Evolutionary conservation across 2,797 vertebrate species (phyloP).

Genomic region (Phalloptychus januarius): DNA sequence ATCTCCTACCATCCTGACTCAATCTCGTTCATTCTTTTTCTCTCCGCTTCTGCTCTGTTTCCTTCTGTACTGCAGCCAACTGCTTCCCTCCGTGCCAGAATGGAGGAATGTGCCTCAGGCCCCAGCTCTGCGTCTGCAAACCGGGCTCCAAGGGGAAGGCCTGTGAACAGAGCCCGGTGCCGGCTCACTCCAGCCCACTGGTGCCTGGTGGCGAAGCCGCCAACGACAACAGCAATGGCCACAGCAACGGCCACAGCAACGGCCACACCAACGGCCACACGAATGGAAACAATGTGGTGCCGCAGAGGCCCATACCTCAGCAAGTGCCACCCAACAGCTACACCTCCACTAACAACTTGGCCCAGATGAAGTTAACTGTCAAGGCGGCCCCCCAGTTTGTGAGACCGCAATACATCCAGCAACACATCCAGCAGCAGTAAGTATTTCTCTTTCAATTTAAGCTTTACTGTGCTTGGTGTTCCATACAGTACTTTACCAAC

Average conservation of each 20-base stretch:
- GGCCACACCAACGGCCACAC: constrained; percentile 63
- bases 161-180: constrained; percentile 85
- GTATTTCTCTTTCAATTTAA: constrained; percentile 58
- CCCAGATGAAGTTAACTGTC: constrained; percentile 91
- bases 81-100: constrained; percentile 95
- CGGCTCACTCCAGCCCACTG: constrained; percentile 74
- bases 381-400: constrained; percentile 85
- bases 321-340: constrained; percentile 77
- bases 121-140: constrained; percentile 95
- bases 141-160: constrained; percentile 90
- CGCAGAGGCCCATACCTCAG: constrained; percentile 87
- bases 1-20: constrained; percentile 24
- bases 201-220: constrained; percentile 67
- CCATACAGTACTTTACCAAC: background rate
- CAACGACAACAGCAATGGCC: no score
- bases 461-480: background rate
- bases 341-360: constrained; percentile 75
- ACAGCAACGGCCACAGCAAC: constrained; percentile 61
- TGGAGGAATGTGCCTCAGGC: constrained; percentile 95
- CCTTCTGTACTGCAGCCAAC: constrained; percentile 83
- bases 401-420: constrained; percentile 85
- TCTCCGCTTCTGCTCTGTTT: constrained; percentile 41
- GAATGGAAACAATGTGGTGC: constrained; percentile 75
- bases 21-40: constrained; percentile 25
- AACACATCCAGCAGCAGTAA: constrained; percentile 92